These are phyloP conservation scores for Drosophila setifemur DNA, from an alignment of 1,140 invertebrate genomes.

Conservation along the genomic window DNA sequence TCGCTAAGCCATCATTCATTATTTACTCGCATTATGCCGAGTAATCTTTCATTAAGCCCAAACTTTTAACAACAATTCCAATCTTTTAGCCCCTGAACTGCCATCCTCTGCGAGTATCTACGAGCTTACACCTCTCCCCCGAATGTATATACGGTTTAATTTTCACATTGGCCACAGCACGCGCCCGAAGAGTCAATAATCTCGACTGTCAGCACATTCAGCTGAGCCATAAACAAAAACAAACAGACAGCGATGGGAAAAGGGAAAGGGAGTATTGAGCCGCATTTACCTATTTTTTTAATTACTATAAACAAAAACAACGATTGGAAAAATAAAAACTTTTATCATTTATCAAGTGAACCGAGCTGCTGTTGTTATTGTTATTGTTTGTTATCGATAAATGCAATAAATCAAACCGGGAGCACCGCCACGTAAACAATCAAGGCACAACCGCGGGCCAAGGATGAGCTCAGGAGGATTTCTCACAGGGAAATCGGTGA, in stretches of 20 bases:
- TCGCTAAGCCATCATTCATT: conserved; percentile 45
- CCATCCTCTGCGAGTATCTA: neutral
- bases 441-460: conserved; percentile 15
- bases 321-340: conserved; percentile 48
- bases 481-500: neutral
- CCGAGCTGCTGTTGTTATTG: conserved; percentile 9
- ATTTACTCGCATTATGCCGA: conserved; percentile 50
- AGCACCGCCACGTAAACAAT: conserved; percentile 55
- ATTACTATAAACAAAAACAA: conserved; percentile 64
- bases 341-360: conserved; percentile 70
- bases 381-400: conserved; percentile 48
- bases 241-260: conserved; percentile 2
- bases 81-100: neutral
- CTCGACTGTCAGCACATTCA: conserved; percentile 52
- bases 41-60: conserved; percentile 55
- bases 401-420: conserved; percentile 68
- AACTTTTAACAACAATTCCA: conserved; percentile 54
- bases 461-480: conserved; percentile 22
- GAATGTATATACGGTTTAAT: conserved; percentile 19
- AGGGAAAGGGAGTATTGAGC: neutral
- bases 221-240: conserved; percentile 36
- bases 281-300: conserved; percentile 61
- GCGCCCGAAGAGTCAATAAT: conserved; percentile 51
- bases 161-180: conserved; percentile 40
- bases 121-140: neutral